Base-by-base conservation (phyloP, 2,113 vertebrate genomes). In the Podarcis cretensis region DNA sequence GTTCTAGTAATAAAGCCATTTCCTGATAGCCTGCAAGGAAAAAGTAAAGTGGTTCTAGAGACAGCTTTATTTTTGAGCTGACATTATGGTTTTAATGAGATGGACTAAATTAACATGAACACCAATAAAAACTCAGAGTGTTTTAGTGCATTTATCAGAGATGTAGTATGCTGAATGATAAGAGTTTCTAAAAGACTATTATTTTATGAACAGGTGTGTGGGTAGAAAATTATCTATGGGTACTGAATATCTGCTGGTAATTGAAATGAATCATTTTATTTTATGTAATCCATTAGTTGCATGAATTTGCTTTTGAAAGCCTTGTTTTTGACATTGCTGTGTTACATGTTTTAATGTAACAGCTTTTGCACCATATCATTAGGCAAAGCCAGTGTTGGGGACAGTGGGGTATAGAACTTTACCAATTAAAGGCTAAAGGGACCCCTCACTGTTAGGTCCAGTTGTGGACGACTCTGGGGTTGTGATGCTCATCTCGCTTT, bases 141-240 rank as follows among this genome's bases (percentile, higher is more conserved):
- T 87, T 89, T 86, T 86, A 85, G 21, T 89, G 23, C 2, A 8
- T 87, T 9, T 83, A 48, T 89, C 91, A 77, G 73, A 79, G 27
- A 81, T n/a, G 0, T 8, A 30, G 9, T 65, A 37, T 66, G 13
- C 35, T 88, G 16, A 20, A 25, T 40, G 54, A n/a, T 78, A 82
- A 87, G 59, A 40, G 54, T 89, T 89, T 54, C 63, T 85, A 43
- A 21, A 84, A 2, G 79, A 66, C 87, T 7, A 1, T 88, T 81
- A 32, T 30, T 5, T 2, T 6, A 0, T 20, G 65, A 77, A 74
- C 66, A 87, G 91, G 71, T 79, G 16, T 83, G 75, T 93, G 59
- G 85, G 82, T 91, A 93, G 66, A 69, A 54, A 89, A 87, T 93
- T 91, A 85, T 85, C 77, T 89, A 74, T 90, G 86, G 83, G 82